phyloP scores from a whole-genome alignment of 2,113 vertebrate species.

The Alosa alosa region DNA sequence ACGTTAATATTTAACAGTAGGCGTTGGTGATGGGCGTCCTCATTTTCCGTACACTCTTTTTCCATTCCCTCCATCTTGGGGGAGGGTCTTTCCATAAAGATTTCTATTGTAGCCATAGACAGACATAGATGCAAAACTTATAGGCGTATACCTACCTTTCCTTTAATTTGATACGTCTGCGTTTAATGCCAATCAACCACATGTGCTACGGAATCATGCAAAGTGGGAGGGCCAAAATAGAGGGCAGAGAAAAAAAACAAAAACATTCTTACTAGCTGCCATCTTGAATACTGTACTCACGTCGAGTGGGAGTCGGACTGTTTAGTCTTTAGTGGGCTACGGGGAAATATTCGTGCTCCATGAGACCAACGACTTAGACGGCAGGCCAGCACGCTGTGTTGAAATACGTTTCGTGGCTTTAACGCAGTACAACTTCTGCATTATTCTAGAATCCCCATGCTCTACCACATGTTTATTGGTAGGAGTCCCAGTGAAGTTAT shows the following conservation, averaged over 20 bases:
- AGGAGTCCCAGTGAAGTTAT: background rate
- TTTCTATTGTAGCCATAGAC: background rate
- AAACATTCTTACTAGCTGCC: slow-evolving; percentile 50
- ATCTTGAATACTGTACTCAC: slow-evolving; percentile 54
- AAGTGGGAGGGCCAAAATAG: slow-evolving; percentile 40
- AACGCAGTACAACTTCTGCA: background rate
- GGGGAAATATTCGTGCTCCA: slow-evolving; percentile 1
- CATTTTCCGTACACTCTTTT: background rate
- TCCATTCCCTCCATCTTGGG: background rate
- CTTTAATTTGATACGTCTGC: slow-evolving; percentile 19
- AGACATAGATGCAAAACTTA: background rate
- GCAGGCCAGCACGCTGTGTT: background rate
- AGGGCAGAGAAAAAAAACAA: slow-evolving; percentile 48
- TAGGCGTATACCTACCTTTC: background rate
- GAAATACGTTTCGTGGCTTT: background rate
- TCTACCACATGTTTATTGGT: background rate
- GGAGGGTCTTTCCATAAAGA: background rate
- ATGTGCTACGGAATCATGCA: background rate
- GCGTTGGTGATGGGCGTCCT: slow-evolving; percentile 8
- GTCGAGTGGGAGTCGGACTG: slow-evolving; percentile 21
- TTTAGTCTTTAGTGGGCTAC: background rate
- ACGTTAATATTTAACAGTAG: slow-evolving; percentile 13
- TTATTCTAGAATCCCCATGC: background rate
- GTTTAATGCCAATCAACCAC: slow-evolving; percentile 13
- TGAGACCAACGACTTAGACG: background rate